phyloP scores from a whole-genome alignment of 2,888 invertebrate genomes.

The Meta bourneti region DNA sequence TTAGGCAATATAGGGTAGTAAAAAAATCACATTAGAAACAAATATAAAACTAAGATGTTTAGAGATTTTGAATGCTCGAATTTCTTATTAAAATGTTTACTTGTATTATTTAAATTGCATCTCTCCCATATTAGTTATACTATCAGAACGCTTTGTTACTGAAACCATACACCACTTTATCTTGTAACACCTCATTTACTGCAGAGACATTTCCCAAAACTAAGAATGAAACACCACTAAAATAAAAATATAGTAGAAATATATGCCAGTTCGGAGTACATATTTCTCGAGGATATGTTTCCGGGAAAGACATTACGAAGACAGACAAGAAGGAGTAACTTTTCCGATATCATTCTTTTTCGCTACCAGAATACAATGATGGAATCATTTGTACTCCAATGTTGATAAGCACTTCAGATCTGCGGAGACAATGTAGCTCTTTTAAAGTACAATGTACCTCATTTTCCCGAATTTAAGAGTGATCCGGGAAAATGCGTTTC shows the following conservation, averaged over 20 bases:
- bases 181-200: not conserved
- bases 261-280: constrained; percentile 24
- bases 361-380: too few species aligned
- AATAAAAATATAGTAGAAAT: constrained; percentile 5
- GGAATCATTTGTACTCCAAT: not conserved
- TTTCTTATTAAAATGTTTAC: not conserved
- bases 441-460: not conserved
- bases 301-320: not conserved
- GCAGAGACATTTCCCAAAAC: not conserved
- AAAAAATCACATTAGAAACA: too few species aligned
- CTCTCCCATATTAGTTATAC: too few species aligned
- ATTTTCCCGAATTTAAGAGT: not conserved
- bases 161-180: not conserved
- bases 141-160: not conserved
- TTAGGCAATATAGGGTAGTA: too few species aligned
- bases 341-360: not conserved
- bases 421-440: not conserved
- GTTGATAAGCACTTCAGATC: not conserved
- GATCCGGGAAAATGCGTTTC: not conserved
- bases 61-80: not conserved
- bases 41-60: too few species aligned
- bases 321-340: not conserved
- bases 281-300: constrained; percentile 10
- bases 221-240: not conserved
- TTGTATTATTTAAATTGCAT: not conserved